These are phyloP conservation scores for Phallusia fumigata DNA, from an alignment of 23 tunicate species.

Conservation along the genomic window DNA sequence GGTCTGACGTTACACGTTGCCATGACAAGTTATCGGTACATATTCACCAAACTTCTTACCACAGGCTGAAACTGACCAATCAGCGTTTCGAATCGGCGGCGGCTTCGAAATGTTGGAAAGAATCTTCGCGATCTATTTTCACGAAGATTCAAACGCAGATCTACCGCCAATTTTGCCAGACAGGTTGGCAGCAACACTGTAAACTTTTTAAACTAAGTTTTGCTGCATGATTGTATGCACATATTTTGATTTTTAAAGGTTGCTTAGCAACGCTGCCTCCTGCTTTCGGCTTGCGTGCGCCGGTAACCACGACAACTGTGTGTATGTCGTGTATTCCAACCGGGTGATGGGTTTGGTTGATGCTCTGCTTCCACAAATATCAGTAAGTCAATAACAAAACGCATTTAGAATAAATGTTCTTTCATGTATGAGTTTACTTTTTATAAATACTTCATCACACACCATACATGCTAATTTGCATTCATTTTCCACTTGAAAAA, in stretches of 20 bases:
- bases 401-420: too few relatives aligned
- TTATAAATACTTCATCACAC: too few relatives aligned
- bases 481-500: too few relatives aligned
- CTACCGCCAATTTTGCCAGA: slow-evolving; percentile 52
- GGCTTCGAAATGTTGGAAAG: slow-evolving; percentile 69
- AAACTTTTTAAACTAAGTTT: not conserved
- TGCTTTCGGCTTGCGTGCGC: slow-evolving; percentile 61
- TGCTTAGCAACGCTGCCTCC: slow-evolving; percentile 62
- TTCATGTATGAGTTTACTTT: too few relatives aligned
- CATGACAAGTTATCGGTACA: too few relatives aligned
- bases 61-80: slow-evolving; percentile 31
- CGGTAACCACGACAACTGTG: slow-evolving; percentile 64
- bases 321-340: slow-evolving; percentile 62
- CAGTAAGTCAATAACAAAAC: too few relatives aligned
- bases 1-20: too few relatives aligned
- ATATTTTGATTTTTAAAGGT: slow-evolving; percentile 26
- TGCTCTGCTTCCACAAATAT: slow-evolving; percentile 29
- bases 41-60: too few relatives aligned
- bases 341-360: slow-evolving; percentile 51
- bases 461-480: too few relatives aligned
- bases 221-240: not conserved
- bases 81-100: slow-evolving; percentile 49
- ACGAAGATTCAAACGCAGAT: slow-evolving; percentile 19
- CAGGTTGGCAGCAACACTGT: slow-evolving; percentile 33
- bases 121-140: slow-evolving; percentile 45